Evolutionary conservation across 2,888 invertebrate genomes (phyloP).

Genomic region (Plagodis dolabraria): DNA sequence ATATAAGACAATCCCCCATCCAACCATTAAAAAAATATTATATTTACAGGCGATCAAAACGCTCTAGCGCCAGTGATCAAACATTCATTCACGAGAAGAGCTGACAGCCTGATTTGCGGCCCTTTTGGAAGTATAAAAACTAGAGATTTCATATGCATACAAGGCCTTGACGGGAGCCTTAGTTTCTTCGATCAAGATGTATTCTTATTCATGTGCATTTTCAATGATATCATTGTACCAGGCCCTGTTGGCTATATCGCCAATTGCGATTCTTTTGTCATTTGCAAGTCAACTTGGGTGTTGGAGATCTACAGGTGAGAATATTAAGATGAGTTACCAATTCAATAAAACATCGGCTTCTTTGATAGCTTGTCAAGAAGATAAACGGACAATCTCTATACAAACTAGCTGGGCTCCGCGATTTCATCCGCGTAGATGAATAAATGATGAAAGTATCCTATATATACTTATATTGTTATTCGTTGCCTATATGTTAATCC

Average conservation of each 20-base stretch:
- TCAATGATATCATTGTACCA: conserved; percentile 93
- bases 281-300: conserved; percentile 91
- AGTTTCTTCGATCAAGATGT: conserved; percentile 97
- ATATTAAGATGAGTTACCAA: neutral
- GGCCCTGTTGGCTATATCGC: conserved; percentile 92
- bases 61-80: conserved; percentile 90
- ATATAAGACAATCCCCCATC: no score
- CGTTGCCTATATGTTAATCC: no score
- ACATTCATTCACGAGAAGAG: conserved; percentile 91
- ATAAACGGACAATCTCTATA: no score
- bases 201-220: conserved; percentile 91
- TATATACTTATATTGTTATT: no score
- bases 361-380: no score
- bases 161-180: conserved; percentile 94
- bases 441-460: no score
- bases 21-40: neutral
- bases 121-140: conserved; percentile 93
- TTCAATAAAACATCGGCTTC: no score
- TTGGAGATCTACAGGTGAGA: conserved; percentile 93
- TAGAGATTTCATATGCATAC: conserved; percentile 95
- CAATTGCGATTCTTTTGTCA: conserved; percentile 93
- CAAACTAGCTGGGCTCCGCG: no score
- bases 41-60: conserved; percentile 87
- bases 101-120: conserved; percentile 91
- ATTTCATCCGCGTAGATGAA: no score